These are phyloP conservation scores for Teinopalpus imperialis DNA, from an alignment of 2,888 invertebrate species.

Conservation along the genomic window DNA sequence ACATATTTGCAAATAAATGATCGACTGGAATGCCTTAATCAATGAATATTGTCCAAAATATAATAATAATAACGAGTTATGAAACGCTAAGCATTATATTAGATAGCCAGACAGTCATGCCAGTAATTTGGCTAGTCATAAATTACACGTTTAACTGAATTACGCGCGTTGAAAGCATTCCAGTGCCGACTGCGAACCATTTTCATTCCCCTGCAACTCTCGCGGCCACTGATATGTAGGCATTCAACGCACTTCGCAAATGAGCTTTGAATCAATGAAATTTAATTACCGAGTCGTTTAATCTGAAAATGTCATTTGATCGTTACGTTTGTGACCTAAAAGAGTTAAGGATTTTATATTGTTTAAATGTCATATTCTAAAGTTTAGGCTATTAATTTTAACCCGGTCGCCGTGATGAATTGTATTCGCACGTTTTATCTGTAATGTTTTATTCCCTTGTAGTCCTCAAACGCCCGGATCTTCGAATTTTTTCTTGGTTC, in stretches of 20 bases:
- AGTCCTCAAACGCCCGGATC: too few relatives aligned
- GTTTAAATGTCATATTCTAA: too few relatives aligned
- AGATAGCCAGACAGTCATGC: conserved; percentile 61
- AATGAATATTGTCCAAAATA: too few relatives aligned
- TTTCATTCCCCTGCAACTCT: conserved; percentile 54
- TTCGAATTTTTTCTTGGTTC: too few relatives aligned
- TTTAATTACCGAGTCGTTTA: conserved; percentile 54
- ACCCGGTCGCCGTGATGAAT: too few relatives aligned
- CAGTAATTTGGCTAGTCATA: conserved; percentile 77
- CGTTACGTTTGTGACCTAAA: conserved; percentile 4
- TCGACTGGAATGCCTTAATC: too few relatives aligned
- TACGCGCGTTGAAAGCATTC: conserved; percentile 77
- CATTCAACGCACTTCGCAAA: conserved; percentile 61
- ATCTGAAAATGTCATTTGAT: conserved; percentile 25
- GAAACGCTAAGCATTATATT: conserved; percentile 32
- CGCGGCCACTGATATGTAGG: conserved; percentile 56
- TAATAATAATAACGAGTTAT: conserved; percentile 5
- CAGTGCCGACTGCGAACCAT: conserved; percentile 60
- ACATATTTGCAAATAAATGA: too few relatives aligned
- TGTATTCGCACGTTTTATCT: too few relatives aligned
- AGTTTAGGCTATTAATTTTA: too few relatives aligned
- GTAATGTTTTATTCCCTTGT: too few relatives aligned
- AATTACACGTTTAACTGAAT: conserved; percentile 81
- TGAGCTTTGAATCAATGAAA: conserved; percentile 56
- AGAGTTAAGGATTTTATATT: too few relatives aligned